phyloP scores from a whole-genome alignment of 1,140 invertebrate species.

The Hylyphantes graminicola region DNA sequence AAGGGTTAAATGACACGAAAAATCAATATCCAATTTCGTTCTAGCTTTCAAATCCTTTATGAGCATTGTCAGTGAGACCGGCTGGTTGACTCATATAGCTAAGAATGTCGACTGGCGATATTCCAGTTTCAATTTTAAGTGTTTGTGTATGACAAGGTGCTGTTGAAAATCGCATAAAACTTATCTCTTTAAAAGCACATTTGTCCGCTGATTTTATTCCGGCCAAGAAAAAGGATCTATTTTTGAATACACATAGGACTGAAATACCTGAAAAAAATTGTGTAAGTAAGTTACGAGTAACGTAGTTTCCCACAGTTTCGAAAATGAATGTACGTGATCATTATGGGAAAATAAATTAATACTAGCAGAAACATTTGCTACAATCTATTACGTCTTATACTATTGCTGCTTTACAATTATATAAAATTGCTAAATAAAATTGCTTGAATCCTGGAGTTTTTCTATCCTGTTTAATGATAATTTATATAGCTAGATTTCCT shows the following conservation, averaged over 20 bases:
- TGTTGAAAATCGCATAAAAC: constrained; percentile 39
- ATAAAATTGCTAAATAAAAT: too few species aligned
- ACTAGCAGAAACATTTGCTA: too few species aligned
- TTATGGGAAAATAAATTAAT: too few species aligned
- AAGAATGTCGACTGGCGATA: background rate
- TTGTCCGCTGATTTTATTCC: background rate
- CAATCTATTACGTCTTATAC: too few species aligned
- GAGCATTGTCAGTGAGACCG: too few species aligned
- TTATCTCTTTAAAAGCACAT: background rate
- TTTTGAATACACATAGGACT: background rate
- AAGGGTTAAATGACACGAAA: too few species aligned
- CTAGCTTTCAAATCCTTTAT: background rate
- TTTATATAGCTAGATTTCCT: too few species aligned
- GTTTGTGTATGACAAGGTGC: constrained; percentile 2
- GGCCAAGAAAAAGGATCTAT: background rate
- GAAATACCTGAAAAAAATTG: background rate
- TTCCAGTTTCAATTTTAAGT: background rate
- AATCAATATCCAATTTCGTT: background rate
- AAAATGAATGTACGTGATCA: background rate
- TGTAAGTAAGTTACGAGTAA: background rate
- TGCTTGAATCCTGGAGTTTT: too few species aligned
- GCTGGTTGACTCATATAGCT: background rate
- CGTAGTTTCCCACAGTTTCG: background rate
- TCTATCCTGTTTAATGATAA: too few species aligned
- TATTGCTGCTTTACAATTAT: too few species aligned